These are phyloP conservation scores for Epizoanthus scotinus DNA, from an alignment of 92 coral and sea anemone genomes.

Conservation along the genomic window DNA sequence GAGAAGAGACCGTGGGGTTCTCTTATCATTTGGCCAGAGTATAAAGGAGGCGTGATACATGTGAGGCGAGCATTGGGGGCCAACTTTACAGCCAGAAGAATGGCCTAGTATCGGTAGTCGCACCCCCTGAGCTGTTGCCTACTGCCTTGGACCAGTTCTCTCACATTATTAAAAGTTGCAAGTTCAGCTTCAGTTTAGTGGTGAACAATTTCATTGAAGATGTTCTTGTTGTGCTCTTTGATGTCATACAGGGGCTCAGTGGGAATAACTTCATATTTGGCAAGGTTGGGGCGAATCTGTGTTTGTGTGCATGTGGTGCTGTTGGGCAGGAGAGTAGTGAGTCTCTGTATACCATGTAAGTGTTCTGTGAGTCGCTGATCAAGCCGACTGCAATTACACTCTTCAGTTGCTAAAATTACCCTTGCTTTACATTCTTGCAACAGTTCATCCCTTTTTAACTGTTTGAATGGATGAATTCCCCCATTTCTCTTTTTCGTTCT, in stretches of 20 bases:
- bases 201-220: constrained; percentile 17
- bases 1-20: too few species aligned
- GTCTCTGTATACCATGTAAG: constrained; percentile 23
- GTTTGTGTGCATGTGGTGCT: not conserved
- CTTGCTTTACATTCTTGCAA: not conserved
- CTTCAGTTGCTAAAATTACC: constrained; percentile 1
- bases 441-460: constrained; percentile 9
- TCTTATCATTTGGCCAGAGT: too few species aligned
- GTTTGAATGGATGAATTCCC: constrained; percentile 20
- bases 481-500: constrained; percentile 16
- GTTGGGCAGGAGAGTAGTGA: constrained; percentile 1
- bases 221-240: not conserved
- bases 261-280: constrained; percentile 16
- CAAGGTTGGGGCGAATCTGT: constrained; percentile 11
- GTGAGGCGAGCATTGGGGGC: too few species aligned
- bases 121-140: constrained; percentile 22
- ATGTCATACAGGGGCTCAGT: constrained; percentile 38
- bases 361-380: constrained; percentile 3
- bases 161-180: not conserved
- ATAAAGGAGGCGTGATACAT: too few species aligned
- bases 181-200: constrained; percentile 2
- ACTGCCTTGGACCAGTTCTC: not conserved
- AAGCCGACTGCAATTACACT: not conserved
- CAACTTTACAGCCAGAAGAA: not conserved
- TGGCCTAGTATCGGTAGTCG: not conserved